phyloP scores from a whole-genome alignment of 2,113 vertebrate species.

The Furnarius figulus region DNA sequence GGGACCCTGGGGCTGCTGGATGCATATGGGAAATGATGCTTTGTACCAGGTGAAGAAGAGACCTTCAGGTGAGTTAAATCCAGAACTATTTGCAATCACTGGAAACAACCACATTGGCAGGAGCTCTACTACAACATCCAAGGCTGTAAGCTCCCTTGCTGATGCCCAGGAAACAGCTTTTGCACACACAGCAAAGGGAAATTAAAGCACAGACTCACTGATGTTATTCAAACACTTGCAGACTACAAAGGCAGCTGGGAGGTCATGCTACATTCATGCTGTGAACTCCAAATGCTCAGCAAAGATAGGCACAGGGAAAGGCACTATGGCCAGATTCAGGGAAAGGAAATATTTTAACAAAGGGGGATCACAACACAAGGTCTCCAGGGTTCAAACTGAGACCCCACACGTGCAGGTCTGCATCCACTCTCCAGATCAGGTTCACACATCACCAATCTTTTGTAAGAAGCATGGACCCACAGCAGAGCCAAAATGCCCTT shows the following conservation, averaged over 20 bases:
- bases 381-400: background rate
- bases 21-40: background rate
- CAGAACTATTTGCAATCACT: background rate
- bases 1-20: background rate
- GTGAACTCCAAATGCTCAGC: background rate
- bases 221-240: background rate
- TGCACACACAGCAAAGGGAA: background rate
- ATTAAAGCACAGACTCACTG: background rate
- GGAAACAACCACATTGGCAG: background rate
- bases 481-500: background rate
- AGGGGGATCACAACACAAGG: accelerated
- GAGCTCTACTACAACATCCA: background rate
- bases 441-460: background rate
- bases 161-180: background rate
- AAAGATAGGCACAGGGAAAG: background rate
- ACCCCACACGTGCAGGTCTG: background rate
- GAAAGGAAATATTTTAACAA: background rate
- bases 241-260: background rate
- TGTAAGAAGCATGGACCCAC: accelerated
- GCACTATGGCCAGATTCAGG: background rate
- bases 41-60: background rate
- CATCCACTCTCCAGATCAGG: background rate
- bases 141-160: background rate
- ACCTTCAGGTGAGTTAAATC: background rate
- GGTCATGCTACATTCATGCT: too few relatives aligned